These are phyloP conservation scores for Dicranocentrus wangi DNA, from an alignment of 2,888 invertebrate genomes.

Conservation along the genomic window DNA sequence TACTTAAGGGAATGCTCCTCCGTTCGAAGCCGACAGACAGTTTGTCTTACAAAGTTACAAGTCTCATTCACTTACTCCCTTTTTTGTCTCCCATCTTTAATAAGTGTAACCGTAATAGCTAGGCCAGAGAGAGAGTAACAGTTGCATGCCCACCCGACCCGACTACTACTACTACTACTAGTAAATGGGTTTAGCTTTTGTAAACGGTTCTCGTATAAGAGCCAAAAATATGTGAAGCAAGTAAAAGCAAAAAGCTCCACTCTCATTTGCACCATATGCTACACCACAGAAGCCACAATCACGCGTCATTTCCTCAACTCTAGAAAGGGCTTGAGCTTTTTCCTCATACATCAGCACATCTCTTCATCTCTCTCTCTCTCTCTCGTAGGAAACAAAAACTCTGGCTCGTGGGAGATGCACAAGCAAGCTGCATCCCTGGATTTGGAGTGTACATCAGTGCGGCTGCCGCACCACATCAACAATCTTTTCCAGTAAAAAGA, in stretches of 20 bases:
- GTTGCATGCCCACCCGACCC: no score
- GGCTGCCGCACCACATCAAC: constrained; percentile 47
- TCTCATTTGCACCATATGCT: constrained; percentile 73
- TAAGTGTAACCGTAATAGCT: constrained; percentile 56
- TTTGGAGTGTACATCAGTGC: constrained; percentile 8
- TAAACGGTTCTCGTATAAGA: constrained; percentile 31
- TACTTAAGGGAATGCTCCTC: constrained; percentile 60
- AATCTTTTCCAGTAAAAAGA: constrained; percentile 47
- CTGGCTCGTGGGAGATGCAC: constrained; percentile 25
- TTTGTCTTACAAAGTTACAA: constrained; percentile 53
- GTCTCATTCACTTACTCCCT: constrained; percentile 42
- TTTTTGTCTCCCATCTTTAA: constrained; percentile 36
- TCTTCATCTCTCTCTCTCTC: constrained; percentile 19
- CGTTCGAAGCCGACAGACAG: constrained; percentile 46
- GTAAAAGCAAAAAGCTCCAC: constrained; percentile 67
- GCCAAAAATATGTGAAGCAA: constrained; percentile 48
- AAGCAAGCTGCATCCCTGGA: neutral
- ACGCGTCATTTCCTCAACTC: constrained; percentile 70
- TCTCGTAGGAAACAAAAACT: neutral
- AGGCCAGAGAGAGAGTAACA: constrained; percentile 55
- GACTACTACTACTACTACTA: no score
- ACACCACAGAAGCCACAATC: constrained; percentile 69
- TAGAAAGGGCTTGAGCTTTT: constrained; percentile 53
- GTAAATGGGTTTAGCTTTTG: constrained; percentile 12
- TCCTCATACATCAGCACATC: constrained; percentile 59